These are phyloP conservation scores for Varanus komodoensis DNA, from an alignment of 2,113 vertebrate genomes.

Conservation along the genomic window DNA sequence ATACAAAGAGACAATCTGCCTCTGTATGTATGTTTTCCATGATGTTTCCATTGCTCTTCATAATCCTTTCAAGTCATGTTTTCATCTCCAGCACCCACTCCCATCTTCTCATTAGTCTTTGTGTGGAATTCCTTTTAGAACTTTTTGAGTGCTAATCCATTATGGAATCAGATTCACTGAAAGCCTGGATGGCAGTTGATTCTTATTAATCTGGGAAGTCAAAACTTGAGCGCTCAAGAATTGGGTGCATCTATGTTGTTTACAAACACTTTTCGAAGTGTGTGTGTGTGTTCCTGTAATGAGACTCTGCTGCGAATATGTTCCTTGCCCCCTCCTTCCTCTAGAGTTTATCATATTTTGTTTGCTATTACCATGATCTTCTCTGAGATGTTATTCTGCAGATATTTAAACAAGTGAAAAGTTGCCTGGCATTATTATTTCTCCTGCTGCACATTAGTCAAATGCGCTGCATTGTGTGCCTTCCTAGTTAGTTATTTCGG, in stretches of 20 bases:
- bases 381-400: slow-evolving; percentile 80
- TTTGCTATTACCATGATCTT: slow-evolving; percentile 72
- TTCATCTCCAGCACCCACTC: slow-evolving; percentile 2
- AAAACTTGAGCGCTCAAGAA: slow-evolving; percentile 69
- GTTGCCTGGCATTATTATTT: slow-evolving; percentile 79
- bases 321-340: slow-evolving; percentile 53
- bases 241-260: slow-evolving; percentile 65
- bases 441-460: slow-evolving; percentile 79
- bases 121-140: slow-evolving; percentile 61
- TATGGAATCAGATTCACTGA: slow-evolving; percentile 66
- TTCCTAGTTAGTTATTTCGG: slow-evolving; percentile 79
- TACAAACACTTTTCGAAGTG: slow-evolving; percentile 73
- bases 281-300: slow-evolving; percentile 73
- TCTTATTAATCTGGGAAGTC: slow-evolving; percentile 79
- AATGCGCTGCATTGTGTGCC: slow-evolving; percentile 73
- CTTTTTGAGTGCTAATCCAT: slow-evolving; percentile 68
- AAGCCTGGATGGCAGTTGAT: slow-evolving; percentile 72
- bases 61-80: not conserved
- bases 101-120: slow-evolving; percentile 65
- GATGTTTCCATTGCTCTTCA: not conserved
- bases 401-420: slow-evolving; percentile 82
- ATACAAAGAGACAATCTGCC: not conserved
- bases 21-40: not conserved
- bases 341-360: slow-evolving; percentile 72
- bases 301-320: slow-evolving; percentile 69